Conservation (phyloP, 1,140 invertebrate species). For the Papilio xuthus region DNA sequence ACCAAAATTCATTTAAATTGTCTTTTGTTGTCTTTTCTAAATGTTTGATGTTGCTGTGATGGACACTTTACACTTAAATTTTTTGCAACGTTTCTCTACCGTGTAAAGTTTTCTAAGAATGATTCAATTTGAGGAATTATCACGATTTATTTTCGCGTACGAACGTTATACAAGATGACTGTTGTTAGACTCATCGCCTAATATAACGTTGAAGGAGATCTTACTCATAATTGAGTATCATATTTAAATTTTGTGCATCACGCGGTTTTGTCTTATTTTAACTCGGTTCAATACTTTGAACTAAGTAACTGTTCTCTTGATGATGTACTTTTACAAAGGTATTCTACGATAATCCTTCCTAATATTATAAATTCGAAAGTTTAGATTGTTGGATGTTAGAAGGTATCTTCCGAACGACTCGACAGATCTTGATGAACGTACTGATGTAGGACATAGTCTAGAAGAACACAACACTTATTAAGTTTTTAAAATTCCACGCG, state of each 20-base stretch:
- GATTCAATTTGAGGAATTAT: constrained; percentile 49
- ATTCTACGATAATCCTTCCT: no score
- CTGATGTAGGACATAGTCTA: no score
- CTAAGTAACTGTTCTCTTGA: not conserved
- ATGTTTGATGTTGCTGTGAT: no score
- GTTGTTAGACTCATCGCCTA: constrained; percentile 51
- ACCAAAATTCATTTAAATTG: no score
- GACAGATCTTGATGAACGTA: no score
- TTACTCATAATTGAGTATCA: constrained; percentile 18
- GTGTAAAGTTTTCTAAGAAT: constrained; percentile 2
- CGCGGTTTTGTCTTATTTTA: not conserved
- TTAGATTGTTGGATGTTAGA: no score
- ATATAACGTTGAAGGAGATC: constrained; percentile 45
- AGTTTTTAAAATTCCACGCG: no score
- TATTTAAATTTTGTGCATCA: not conserved
- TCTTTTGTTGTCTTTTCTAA: no score
- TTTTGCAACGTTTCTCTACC: not conserved
- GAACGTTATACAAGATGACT: constrained; percentile 37
- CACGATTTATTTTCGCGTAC: constrained; percentile 58
- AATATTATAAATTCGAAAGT: not conserved
- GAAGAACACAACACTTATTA: no score
- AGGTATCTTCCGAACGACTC: no score
- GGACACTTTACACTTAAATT: not conserved
- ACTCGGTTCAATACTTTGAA: not conserved
- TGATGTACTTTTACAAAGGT: not conserved